Percentiles rank a stretch among this genome's conserved stretches.
Conservation (phyloP, 1,140 invertebrate genomes). For the Orius insidiosus region DNA sequence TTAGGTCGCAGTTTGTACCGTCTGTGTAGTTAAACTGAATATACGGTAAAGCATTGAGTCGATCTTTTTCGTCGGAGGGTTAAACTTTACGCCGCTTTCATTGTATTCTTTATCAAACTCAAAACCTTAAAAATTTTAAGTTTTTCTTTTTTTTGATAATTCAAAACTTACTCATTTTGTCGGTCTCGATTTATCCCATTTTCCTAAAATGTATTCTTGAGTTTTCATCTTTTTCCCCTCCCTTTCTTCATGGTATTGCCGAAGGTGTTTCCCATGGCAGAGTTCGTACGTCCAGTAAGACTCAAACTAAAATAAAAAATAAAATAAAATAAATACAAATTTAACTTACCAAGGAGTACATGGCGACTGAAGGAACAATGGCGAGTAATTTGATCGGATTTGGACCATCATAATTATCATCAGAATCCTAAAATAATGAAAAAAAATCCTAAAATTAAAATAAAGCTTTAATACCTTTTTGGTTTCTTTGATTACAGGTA, state of each 20-base stretch:
- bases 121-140: not conserved
- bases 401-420: conserved; percentile 25
- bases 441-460: not conserved
- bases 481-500: conserved; percentile 46
- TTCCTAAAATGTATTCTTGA: conserved; percentile 68
- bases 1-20: conserved; percentile 78
- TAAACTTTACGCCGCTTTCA: conserved; percentile 8
- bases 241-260: conserved; percentile 89
- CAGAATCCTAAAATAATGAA: conserved; percentile 22
- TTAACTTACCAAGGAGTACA: conserved; percentile 58
- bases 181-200: conserved; percentile 38
- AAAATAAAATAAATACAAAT: conserved; percentile 4
- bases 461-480: conserved; percentile 27
- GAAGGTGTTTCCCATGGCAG: conserved; percentile 77
- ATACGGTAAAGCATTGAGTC: conserved; percentile 74
- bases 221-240: conserved; percentile 65
- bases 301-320: conserved; percentile 45
- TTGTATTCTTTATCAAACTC: conserved; percentile 17
- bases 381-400: conserved; percentile 58
- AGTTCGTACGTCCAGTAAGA: conserved; percentile 96
- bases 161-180: conserved; percentile 30
- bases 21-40: conserved; percentile 58
- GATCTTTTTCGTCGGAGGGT: conserved; percentile 36
- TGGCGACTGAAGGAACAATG: conserved; percentile 47
- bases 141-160: not conserved